Evolutionary conservation across 2,888 invertebrate genomes (phyloP), one percentile per base, ranked within the genome.

Genomic region (Elysia crispata): DNA sequence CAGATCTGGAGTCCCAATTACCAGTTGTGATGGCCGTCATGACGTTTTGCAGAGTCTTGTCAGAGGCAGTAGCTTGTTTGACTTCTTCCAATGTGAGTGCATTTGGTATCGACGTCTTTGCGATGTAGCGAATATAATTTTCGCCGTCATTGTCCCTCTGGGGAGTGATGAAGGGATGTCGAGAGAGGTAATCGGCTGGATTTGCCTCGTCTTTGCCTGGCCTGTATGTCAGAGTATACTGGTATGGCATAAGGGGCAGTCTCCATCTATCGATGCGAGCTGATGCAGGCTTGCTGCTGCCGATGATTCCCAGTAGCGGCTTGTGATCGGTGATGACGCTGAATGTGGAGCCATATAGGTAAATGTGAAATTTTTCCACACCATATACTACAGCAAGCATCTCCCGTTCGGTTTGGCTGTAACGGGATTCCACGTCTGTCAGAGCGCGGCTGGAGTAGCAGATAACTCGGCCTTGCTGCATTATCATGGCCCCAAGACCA

Each of bases 311-410:
- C 28, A 83, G 77, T 28, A 90, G 81, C 1, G 88, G 89, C 77
- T 88, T 87, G 83, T 90, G 88, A 80, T 86, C 87, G 13, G 86
- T 86, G 66, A 85, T 50, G 1, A 89, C 69, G 1, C 67, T 83
- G 77, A 89, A 86, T 33, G 57, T 54, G 20, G 60, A 77, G 41
- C 89, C 89, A 76, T 83, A 84, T 8, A 89, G 67, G 69, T 86
- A 89, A 28, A 87, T 31, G 57, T 86, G 83, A 80, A 87, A 89
- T 69, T 87, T 86, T 80, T 89, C 87, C 62, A 85, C 83, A 5
- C 83, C 82, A 87, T 85, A 88, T 0, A 87, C 85, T 8, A 88
- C 84, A 11, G 86, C 87, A 31, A 87, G 80, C 73, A 85, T 81
- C 75, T 87, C 87, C 11, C 86, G 74, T 57, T 86, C 87, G 13